phyloP scores from a whole-genome alignment of 1,140 invertebrate species.

The Atta colombica region DNA sequence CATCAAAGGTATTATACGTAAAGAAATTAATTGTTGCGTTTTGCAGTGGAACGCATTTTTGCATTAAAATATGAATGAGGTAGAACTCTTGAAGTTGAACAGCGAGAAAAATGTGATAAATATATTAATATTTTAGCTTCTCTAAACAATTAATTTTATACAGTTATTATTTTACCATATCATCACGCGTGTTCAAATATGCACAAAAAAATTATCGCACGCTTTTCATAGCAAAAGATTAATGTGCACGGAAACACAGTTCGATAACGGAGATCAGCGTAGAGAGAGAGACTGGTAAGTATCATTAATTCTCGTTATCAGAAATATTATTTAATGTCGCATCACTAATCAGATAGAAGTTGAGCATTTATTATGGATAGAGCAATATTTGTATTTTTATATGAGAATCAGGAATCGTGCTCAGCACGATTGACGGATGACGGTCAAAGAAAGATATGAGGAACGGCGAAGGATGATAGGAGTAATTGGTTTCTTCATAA shows the following conservation, averaged over 20 bases:
- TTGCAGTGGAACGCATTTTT: background rate
- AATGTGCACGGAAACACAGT: conserved; percentile 28
- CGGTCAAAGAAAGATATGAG: conserved; percentile 51
- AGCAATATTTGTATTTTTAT: conserved; percentile 25
- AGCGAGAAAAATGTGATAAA: background rate
- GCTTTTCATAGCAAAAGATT: conserved; percentile 26
- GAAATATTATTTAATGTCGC: conserved; percentile 39
- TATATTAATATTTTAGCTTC: background rate
- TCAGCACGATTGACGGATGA: conserved; percentile 17
- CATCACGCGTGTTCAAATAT: background rate
- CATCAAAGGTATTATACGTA: background rate
- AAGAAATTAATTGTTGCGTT: background rate
- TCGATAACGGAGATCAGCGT: conserved; percentile 8
- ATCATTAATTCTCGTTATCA: conserved; percentile 37
- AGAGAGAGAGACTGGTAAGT: background rate
- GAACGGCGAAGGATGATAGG: conserved; percentile 48
- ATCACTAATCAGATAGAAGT: conserved; percentile 43
- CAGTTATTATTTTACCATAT: background rate
- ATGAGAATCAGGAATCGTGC: conserved; percentile 22
- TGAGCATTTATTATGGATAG: conserved; percentile 39
- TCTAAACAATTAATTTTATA: background rate
- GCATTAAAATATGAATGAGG: background rate
- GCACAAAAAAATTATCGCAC: conserved; percentile 15
- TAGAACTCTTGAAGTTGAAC: background rate
- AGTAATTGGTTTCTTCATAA: conserved; percentile 70